These are phyloP conservation scores for Paralichthys olivaceus DNA, from an alignment of 2,113 vertebrate genomes.

Conservation along the genomic window DNA sequence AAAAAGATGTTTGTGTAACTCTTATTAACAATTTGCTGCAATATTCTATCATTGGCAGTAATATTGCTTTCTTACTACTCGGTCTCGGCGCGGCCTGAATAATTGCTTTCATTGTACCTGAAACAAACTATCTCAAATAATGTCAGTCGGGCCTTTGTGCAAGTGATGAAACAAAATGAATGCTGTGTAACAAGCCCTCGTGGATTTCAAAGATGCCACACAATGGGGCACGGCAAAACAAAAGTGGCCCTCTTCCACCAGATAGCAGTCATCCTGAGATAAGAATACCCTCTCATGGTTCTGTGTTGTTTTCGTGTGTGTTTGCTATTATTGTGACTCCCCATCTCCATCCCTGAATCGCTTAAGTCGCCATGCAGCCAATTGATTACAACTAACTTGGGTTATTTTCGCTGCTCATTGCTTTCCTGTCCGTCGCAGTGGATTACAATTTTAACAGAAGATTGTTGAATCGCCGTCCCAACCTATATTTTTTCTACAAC, in stretches of 20 bases:
- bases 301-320: conserved; percentile 56
- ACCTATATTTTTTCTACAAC: conserved; percentile 29
- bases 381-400: conserved; percentile 58
- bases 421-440: conserved; percentile 24
- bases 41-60: conserved; percentile 46
- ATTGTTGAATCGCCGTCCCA: too few species aligned
- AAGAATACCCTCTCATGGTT: conserved; percentile 66
- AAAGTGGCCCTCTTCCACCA: conserved; percentile 74
- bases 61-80: conserved; percentile 57
- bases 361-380: conserved; percentile 59
- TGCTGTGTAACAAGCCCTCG: conserved; percentile 65
- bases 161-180: conserved; percentile 71
- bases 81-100: conserved; percentile 52
- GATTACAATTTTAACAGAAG: conserved; percentile 49
- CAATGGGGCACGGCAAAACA: conserved; percentile 69
- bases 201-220: conserved; percentile 71
- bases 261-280: conserved; percentile 72
- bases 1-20: conserved; percentile 24
- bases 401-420: conserved; percentile 53
- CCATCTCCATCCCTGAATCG: conserved; percentile 50
- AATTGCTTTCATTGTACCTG: conserved; percentile 73
- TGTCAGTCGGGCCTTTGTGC: conserved; percentile 69
- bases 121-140: conserved; percentile 70
- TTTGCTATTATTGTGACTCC: conserved; percentile 68
- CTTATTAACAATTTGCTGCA: conserved; percentile 47